Evolutionary conservation across 2,888 invertebrate species (phyloP).

Genomic region (Apodemia hepburni): DNA sequence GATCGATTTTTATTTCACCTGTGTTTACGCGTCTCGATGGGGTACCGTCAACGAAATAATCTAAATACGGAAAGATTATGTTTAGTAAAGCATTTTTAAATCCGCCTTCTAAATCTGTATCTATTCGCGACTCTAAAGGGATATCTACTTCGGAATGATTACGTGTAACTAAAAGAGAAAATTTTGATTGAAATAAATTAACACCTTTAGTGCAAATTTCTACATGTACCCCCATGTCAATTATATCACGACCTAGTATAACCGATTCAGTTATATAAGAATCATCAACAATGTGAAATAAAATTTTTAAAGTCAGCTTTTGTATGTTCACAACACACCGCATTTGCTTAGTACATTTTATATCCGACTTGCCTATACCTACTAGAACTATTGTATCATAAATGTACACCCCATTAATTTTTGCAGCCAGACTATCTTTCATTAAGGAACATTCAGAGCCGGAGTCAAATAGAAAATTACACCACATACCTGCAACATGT

Average conservation of each 20-base stretch:
- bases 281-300: background rate
- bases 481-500: background rate
- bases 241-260: too few relatives aligned
- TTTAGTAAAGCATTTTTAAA: too few relatives aligned
- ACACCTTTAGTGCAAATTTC: too few relatives aligned
- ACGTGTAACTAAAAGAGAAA: too few relatives aligned
- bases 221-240: too few relatives aligned
- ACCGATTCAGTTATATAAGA: too few relatives aligned
- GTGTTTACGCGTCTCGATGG: constrained; percentile 31
- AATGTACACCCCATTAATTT: background rate
- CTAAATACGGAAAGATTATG: too few relatives aligned
- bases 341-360: background rate
- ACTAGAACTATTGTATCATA: background rate
- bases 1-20: constrained; percentile 24
- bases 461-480: background rate
- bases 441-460: background rate
- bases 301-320: background rate
- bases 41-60: constrained; percentile 30
- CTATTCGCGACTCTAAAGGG: too few relatives aligned
- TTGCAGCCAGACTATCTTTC: background rate
- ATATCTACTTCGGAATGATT: too few relatives aligned
- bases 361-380: background rate
- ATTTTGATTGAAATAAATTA: too few relatives aligned
- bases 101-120: too few relatives aligned
- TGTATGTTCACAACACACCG: background rate